phyloP scores from a whole-genome alignment of 2,113 vertebrate genomes.

The Prionailurus viverrinus region DNA sequence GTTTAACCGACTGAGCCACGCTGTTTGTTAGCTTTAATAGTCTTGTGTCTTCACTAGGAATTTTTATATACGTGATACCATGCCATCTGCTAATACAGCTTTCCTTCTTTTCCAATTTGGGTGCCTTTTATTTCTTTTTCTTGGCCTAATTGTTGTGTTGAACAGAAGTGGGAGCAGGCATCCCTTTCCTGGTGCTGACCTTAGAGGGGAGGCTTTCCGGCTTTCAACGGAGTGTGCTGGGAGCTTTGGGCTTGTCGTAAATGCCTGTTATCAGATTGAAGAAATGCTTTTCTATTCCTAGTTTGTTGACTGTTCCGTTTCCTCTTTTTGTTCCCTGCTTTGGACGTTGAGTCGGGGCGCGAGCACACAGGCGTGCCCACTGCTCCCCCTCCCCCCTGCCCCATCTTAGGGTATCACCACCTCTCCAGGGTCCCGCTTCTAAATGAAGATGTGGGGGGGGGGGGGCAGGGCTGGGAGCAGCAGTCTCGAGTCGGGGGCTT shows the following conservation, averaged over 20 bases:
- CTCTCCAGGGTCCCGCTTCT: not conserved
- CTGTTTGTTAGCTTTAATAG: not conserved
- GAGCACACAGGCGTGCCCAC: not conserved
- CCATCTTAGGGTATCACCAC: rapidly evolving
- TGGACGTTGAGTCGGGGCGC: not conserved
- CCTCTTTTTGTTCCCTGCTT: not conserved
- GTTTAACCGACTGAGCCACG: no score
- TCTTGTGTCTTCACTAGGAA: not conserved
- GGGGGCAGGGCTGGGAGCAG: not conserved
- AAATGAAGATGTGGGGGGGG: not conserved
- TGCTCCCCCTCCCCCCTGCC: rapidly evolving
- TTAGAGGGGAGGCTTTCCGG: not conserved
- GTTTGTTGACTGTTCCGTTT: not conserved
- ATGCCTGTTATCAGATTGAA: not conserved
- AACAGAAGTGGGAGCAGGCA: not conserved
- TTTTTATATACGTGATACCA: not conserved
- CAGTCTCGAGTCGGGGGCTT: not conserved
- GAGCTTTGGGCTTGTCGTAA: not conserved
- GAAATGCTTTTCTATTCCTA: not conserved
- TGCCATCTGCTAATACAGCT: not conserved
- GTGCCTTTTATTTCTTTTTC: not conserved
- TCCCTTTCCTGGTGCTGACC: not conserved
- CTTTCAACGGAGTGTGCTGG: not conserved
- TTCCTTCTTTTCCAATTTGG: not conserved
- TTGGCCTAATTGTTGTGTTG: not conserved